Percentiles rank a stretch among this genome's conserved stretches.
phyloP scores from a whole-genome alignment of 2,113 vertebrate genomes.

The Oreochromis spilurus region DNA sequence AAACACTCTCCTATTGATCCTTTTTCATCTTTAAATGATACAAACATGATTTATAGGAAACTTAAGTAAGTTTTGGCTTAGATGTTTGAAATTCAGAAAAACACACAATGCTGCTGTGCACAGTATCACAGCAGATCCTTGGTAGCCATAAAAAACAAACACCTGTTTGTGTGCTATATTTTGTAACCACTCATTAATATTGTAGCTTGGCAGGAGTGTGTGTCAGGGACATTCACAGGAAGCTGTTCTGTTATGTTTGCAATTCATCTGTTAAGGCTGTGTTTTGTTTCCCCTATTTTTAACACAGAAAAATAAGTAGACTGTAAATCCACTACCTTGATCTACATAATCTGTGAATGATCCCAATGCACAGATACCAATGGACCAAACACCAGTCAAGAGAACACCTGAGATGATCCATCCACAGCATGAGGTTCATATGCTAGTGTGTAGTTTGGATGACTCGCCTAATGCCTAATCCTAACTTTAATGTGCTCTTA shows the following conservation, averaged over 20 bases:
- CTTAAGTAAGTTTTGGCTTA: background rate
- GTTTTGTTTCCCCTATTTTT: background rate
- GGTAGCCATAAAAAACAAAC: background rate
- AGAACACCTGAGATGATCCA: background rate
- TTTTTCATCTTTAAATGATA: background rate
- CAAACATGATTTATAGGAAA: background rate
- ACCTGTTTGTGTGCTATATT: background rate
- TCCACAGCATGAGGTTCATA: background rate
- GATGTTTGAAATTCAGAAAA: background rate
- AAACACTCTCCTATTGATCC: background rate
- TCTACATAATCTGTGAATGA: background rate
- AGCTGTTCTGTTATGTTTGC: background rate
- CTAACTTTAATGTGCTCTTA: background rate
- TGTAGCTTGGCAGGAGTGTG: background rate
- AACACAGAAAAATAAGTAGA: background rate
- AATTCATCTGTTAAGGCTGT: background rate
- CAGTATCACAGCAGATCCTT: background rate
- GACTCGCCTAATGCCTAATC: background rate
- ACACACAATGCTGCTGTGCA: background rate
- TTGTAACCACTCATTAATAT: background rate
- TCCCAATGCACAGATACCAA: background rate
- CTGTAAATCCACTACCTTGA: background rate
- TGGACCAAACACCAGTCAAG: background rate
- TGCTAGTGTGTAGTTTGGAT: background rate
- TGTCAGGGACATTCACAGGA: background rate